A percentile compares a stretch with the other conserved stretches of the same genome.
These are phyloP conservation scores for Indicator indicator DNA, from an alignment of 2,113 vertebrate species.

Conservation along the genomic window DNA sequence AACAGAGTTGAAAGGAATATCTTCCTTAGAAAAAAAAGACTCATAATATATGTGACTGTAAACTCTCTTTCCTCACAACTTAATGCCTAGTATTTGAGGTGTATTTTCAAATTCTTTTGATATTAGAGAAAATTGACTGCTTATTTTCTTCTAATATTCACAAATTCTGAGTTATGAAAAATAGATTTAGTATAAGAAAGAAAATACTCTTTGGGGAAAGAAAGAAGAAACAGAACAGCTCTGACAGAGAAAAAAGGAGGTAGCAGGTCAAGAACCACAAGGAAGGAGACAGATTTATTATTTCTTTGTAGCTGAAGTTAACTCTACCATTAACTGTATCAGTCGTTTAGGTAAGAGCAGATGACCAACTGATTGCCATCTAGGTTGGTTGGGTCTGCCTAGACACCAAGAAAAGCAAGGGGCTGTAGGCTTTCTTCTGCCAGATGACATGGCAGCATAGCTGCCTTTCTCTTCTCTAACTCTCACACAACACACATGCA, in stretches of 20 bases:
- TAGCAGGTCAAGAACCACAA: neutral
- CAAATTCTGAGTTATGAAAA: neutral
- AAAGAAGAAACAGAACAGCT: neutral
- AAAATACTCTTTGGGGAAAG: neutral
- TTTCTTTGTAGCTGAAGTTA: neutral
- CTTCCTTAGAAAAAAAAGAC: neutral
- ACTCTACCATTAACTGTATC: neutral
- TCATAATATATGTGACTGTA: neutral
- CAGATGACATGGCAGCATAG: neutral
- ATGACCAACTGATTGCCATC: neutral
- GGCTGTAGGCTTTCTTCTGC: neutral
- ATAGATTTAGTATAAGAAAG: neutral
- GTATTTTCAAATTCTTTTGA: neutral
- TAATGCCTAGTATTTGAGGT: neutral
- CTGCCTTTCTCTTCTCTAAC: neutral
- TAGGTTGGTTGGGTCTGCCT: neutral
- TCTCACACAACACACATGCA: neutral
- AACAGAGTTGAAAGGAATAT: neutral
- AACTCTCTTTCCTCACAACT: neutral
- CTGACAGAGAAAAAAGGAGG: neutral
- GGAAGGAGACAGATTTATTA: rapidly evolving
- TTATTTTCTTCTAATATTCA: neutral
- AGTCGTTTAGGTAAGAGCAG: neutral
- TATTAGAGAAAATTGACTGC: neutral
- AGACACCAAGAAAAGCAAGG: neutral